Evolutionary conservation across 1,140 invertebrate species (phyloP).

Genomic region (Triops cancriformis): DNA sequence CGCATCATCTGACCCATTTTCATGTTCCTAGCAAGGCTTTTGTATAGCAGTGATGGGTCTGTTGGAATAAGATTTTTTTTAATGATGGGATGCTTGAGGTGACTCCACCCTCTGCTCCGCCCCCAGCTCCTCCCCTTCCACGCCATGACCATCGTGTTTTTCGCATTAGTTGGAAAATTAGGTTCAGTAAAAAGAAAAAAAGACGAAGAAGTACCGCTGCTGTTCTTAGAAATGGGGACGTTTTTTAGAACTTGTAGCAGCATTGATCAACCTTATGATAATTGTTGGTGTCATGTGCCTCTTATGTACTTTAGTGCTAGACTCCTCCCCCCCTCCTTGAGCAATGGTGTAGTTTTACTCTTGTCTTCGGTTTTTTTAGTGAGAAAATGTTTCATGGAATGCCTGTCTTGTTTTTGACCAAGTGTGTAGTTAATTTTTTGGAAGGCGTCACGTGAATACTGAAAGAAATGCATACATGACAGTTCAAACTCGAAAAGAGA

Average conservation of each 20-base stretch:
- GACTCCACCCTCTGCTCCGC: not conserved
- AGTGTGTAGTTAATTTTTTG: not conserved
- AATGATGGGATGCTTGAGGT: not conserved
- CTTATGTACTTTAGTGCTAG: slow-evolving; percentile 19
- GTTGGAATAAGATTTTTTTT: not conserved
- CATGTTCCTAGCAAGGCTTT: slow-evolving; percentile 4
- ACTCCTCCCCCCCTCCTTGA: slow-evolving; percentile 6
- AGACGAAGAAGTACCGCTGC: not conserved
- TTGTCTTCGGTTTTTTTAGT: slow-evolving; percentile 3
- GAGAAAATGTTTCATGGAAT: slow-evolving; percentile 18
- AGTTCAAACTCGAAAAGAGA: not conserved
- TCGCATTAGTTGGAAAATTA: not conserved
- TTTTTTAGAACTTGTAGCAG: not conserved
- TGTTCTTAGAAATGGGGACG: not conserved
- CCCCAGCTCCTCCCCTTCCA: not conserved
- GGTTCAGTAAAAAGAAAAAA: not conserved
- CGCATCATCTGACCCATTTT: slow-evolving; percentile 5
- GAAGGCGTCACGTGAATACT: not conserved
- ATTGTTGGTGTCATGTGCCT: slow-evolving; percentile 23
- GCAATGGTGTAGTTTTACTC: slow-evolving; percentile 10
- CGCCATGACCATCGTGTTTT: slow-evolving; percentile 10
- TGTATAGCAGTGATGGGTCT: not conserved
- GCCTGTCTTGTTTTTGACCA: slow-evolving; percentile 21
- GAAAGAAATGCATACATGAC: slow-evolving; percentile 8
- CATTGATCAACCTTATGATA: slow-evolving; percentile 14